A percentile compares a stretch with the other conserved stretches of the same genome.
Evolutionary conservation across 37 sponge, comb jelly and placozoan genomes (phyloP).

Genomic region (Bolinopsis microptera): DNA sequence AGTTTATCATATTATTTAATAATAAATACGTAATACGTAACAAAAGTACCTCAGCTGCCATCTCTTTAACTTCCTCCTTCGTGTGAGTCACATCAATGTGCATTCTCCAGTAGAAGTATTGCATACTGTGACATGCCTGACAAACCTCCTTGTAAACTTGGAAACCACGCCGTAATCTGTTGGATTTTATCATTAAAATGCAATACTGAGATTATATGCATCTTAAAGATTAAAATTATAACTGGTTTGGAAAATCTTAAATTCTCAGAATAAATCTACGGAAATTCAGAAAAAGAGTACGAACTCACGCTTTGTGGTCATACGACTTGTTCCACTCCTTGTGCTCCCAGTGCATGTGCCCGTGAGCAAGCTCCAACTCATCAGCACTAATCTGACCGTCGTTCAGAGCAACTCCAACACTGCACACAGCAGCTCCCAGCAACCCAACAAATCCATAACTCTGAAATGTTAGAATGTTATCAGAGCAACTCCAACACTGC

Average conservation of each 20-base stretch:
- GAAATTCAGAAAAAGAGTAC: background rate
- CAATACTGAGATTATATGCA: too few species aligned
- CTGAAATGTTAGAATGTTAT: too few species aligned
- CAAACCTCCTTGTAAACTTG: slow-evolving; percentile 98
- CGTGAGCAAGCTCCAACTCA: slow-evolving; percentile 48
- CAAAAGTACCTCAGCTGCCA: slow-evolving; percentile 89
- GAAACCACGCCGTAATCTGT: slow-evolving; percentile 94
- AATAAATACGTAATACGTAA: background rate
- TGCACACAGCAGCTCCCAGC: slow-evolving; percentile 32
- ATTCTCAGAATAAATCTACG: too few species aligned
- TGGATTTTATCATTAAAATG: too few species aligned
- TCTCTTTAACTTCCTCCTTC: slow-evolving; percentile 79
- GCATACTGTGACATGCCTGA: slow-evolving; percentile 94
- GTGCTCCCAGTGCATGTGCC: slow-evolving; percentile 46
- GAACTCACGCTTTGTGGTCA: slow-evolving; percentile 64
- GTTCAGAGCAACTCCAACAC: slow-evolving; percentile 20
- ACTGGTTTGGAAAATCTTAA: background rate
- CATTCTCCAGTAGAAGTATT: slow-evolving; percentile 83
- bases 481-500: too few species aligned
- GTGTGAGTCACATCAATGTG: slow-evolving; percentile 96
- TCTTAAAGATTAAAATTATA: too few species aligned
- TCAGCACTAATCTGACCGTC: slow-evolving; percentile 62
- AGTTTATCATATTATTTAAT: background rate
- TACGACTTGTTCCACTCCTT: slow-evolving; percentile 53
- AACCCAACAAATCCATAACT: slow-evolving; percentile 20